Evolutionary conservation across 2,888 invertebrate species (phyloP).

Genomic region (Orchesella flavescens): DNA sequence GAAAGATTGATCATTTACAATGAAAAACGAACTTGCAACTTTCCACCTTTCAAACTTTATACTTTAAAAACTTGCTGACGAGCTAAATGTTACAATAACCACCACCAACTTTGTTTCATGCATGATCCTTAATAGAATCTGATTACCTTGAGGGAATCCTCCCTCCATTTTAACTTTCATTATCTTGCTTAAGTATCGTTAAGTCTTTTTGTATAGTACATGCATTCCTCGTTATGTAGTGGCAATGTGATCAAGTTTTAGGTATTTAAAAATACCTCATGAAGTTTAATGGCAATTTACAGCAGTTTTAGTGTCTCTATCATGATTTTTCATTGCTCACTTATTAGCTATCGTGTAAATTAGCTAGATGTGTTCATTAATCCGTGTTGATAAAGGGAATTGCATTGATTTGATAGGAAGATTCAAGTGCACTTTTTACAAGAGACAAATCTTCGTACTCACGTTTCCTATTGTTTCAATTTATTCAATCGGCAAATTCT

Average conservation of each 20-base stretch:
- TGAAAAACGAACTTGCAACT: constrained; percentile 32
- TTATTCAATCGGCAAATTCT: neutral
- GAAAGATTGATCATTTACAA: constrained; percentile 19
- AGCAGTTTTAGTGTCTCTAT: no score
- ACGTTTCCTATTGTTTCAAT: constrained; percentile 33
- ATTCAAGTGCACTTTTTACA: constrained; percentile 2
- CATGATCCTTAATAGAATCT: constrained; percentile 23
- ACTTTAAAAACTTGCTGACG: neutral
- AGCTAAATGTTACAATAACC: constrained; percentile 1
- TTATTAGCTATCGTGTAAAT: neutral
- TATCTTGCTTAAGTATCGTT: constrained; percentile 19
- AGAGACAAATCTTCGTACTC: constrained; percentile 41
- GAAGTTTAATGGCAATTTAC: no score
- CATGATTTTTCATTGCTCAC: neutral
- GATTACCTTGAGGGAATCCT: constrained; percentile 2
- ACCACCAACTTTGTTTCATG: constrained; percentile 21
- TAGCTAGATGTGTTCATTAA: constrained; percentile 6
- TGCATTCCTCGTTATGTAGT: neutral
- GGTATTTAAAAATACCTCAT: no score
- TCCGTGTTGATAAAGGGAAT: neutral
- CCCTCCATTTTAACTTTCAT: constrained; percentile 11
- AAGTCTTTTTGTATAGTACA: neutral
- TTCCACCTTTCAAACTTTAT: constrained; percentile 13
- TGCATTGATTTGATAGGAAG: neutral
- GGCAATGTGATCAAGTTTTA: neutral